These are phyloP conservation scores for Antennarius maculatus DNA, from an alignment of 2,797 vertebrate genomes.

Conservation along the genomic window DNA sequence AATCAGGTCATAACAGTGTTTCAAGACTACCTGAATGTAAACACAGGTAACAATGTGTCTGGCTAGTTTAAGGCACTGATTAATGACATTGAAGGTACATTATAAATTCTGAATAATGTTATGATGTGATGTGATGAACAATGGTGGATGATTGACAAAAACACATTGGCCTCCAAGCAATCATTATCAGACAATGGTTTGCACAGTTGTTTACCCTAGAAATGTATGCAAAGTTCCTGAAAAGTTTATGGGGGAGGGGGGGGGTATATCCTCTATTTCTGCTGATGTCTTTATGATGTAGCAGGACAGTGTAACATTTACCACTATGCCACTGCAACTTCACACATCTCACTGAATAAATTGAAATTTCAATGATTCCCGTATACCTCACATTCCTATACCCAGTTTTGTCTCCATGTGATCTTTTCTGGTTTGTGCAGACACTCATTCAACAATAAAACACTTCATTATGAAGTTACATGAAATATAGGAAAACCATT, in stretches of 20 bases:
- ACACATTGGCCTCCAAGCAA: too few relatives aligned
- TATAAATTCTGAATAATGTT: not conserved
- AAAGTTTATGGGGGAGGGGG: constrained; percentile 1
- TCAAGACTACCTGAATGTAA: constrained; percentile 26
- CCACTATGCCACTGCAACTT: constrained; percentile 43
- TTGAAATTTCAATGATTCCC: constrained; percentile 29
- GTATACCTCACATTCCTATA: constrained; percentile 48
- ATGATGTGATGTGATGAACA: too few relatives aligned
- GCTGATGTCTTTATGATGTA: constrained; percentile 29
- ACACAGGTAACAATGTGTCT: constrained; percentile 29
- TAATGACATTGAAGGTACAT: not conserved
- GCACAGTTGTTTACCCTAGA: not conserved
- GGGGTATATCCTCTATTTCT: constrained; percentile 11
- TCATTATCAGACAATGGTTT: too few relatives aligned
- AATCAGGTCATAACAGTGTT: constrained; percentile 5
- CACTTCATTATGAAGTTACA: too few relatives aligned
- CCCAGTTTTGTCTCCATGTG: constrained; percentile 18
- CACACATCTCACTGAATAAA: constrained; percentile 50
- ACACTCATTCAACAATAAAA: too few relatives aligned
- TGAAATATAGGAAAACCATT: too few relatives aligned
- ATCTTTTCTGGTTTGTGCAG: too few relatives aligned
- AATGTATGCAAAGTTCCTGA: not conserved
- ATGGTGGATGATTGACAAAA: too few relatives aligned
- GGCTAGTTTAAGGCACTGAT: constrained; percentile 19
- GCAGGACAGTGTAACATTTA: constrained; percentile 62